A percentile compares a stretch with the other conserved stretches of the same genome.
phyloP scores from a whole-genome alignment of 2,888 invertebrate species.

The Smittia aterrima region DNA sequence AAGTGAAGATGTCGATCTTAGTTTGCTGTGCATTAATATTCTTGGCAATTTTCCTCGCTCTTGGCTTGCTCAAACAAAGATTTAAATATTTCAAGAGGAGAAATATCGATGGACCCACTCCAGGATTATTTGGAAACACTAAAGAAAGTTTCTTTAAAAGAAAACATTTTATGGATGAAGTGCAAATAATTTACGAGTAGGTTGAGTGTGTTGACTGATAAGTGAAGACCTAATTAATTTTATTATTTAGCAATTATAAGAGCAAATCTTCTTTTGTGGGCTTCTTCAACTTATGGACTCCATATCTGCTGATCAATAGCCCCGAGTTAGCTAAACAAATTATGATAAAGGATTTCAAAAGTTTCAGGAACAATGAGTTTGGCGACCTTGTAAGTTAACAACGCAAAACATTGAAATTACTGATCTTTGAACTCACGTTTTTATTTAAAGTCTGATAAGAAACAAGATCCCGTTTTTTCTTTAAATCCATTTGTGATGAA shows the following conservation, averaged over 20 bases:
- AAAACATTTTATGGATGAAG: neutral
- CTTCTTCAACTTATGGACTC: slow-evolving; percentile 19
- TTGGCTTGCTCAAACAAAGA: neutral
- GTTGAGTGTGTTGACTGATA: neutral
- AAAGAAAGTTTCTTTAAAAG: neutral
- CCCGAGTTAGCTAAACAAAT: slow-evolving; percentile 28
- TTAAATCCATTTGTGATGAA: slow-evolving; percentile 56
- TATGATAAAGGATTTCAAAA: slow-evolving; percentile 30
- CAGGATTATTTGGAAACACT: neutral
- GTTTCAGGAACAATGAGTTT: slow-evolving; percentile 32
- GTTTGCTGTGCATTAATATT: no score
- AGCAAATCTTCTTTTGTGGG: slow-evolving; percentile 12
- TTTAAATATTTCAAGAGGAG: neutral
- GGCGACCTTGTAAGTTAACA: slow-evolving; percentile 21
- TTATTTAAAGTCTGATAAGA: slow-evolving; percentile 37
- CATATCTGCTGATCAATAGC: neutral
- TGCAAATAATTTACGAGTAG: neutral
- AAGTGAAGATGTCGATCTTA: no score
- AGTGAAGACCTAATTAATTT: neutral
- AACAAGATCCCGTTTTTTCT: slow-evolving; percentile 54
- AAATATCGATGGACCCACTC: neutral
- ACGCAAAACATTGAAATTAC: neutral
- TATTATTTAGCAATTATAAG: slow-evolving; percentile 2
- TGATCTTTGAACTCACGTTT: slow-evolving; percentile 3
- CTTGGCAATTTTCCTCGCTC: no score